Conservation (phyloP, 2,797 vertebrate species). For the Sebastes dallii region DNA sequence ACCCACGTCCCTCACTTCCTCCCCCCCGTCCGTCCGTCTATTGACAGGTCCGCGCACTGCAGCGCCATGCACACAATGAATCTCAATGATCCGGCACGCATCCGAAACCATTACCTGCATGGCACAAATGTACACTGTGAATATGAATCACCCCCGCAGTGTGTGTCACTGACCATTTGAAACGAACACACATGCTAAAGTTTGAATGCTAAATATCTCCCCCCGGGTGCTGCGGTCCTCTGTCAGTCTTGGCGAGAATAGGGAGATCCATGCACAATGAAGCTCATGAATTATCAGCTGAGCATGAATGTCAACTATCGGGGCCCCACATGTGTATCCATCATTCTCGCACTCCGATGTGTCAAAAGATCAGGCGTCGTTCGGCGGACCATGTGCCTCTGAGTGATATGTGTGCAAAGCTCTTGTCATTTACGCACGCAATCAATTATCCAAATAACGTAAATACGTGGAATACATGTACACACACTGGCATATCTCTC, state of each 20-base stretch:
- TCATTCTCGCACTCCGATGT: conserved; percentile 56
- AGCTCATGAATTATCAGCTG: conserved; percentile 73
- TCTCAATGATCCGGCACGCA: conserved; percentile 68
- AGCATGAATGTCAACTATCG: conserved; percentile 68
- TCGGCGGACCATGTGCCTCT: conserved; percentile 3
- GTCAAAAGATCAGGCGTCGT: conserved; percentile 59
- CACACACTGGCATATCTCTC: conserved; percentile 10
- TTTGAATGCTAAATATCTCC: conserved; percentile 63
- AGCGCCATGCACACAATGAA: conserved; percentile 56
- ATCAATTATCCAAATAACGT: conserved; percentile 69
- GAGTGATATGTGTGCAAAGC: conserved; percentile 51
- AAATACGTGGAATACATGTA: conserved; percentile 11
- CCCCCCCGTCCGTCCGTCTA: conserved; percentile 17
- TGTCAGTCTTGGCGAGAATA: conserved; percentile 52
- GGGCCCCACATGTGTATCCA: conserved; percentile 63
- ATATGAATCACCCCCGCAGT: conserved; percentile 54
- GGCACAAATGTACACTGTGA: conserved; percentile 64
- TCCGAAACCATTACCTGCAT: conserved; percentile 63
- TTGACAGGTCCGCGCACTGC: conserved; percentile 62
- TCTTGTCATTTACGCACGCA: conserved; percentile 54
- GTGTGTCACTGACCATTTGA: conserved; percentile 59
- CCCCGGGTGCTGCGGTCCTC: conserved; percentile 5
- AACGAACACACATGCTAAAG: conserved; percentile 33
- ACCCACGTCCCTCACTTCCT: conserved; percentile 32
- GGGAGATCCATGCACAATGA: conserved; percentile 64